phyloP scores from a whole-genome alignment of 2,797 vertebrate genomes.

The Eutrigla gurnardus region DNA sequence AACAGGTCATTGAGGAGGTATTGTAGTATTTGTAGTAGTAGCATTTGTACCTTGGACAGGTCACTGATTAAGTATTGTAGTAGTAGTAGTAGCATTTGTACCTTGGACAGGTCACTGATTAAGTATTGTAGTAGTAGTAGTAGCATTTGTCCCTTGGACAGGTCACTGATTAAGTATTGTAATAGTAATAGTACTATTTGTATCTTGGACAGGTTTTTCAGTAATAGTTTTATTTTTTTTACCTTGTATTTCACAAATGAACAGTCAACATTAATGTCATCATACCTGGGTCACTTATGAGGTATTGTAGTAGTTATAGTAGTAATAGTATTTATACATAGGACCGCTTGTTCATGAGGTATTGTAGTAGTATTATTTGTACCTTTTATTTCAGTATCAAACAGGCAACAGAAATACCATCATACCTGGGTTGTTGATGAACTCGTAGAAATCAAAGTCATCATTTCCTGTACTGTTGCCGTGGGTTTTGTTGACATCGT shows the following conservation, averaged over 20 bases:
- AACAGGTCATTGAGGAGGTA: too few relatives aligned
- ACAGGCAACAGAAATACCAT: background rate
- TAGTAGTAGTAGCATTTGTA: too few relatives aligned
- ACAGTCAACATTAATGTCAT: too few relatives aligned
- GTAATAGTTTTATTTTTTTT: too few relatives aligned
- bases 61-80: too few relatives aligned
- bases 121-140: too few relatives aligned
- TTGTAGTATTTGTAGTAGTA: background rate
- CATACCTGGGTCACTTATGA: too few relatives aligned
- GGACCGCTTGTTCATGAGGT: background rate
- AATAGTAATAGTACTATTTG: too few relatives aligned
- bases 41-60: too few relatives aligned
- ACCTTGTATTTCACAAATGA: too few relatives aligned
- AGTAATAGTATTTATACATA: background rate
- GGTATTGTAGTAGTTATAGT: background rate
- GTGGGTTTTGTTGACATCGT: slow-evolving; percentile 6
- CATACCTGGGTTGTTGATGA: slow-evolving; percentile 86
- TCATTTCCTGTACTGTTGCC: slow-evolving; percentile 33
- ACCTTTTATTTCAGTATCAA: background rate
- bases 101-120: too few relatives aligned
- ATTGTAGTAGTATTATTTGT: background rate
- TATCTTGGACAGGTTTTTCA: background rate
- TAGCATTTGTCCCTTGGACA: background rate
- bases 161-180: background rate
- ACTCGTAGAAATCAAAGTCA: slow-evolving; percentile 80